phyloP scores from a whole-genome alignment of 2,113 vertebrate genomes.

The Cynocephalus volans region DNA sequence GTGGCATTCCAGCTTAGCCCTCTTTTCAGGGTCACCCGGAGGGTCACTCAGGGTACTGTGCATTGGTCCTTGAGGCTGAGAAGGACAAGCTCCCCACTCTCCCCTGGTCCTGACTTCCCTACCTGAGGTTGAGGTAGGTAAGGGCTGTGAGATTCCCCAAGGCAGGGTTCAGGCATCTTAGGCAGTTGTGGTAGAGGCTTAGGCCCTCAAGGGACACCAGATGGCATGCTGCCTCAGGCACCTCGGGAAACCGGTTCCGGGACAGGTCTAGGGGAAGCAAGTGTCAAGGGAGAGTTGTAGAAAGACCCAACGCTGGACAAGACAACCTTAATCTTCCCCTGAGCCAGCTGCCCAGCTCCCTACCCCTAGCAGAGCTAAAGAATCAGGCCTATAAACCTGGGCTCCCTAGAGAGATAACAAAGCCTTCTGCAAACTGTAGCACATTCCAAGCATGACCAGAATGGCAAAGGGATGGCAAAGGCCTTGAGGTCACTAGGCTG shows the following conservation, averaged over 20 bases:
- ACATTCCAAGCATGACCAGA: neutral
- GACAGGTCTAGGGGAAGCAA: slow-evolving; percentile 91
- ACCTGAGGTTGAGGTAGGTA: slow-evolving; percentile 95
- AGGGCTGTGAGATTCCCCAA: slow-evolving; percentile 95
- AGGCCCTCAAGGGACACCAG: slow-evolving; percentile 95
- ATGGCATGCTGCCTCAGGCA: slow-evolving; percentile 95
- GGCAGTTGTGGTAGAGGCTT: slow-evolving; percentile 97
- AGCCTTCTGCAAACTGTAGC: slow-evolving; percentile 7
- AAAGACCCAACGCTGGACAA: neutral
- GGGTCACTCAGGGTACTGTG: neutral
- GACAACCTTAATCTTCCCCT: neutral
- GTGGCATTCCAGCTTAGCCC: neutral
- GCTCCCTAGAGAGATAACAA: neutral
- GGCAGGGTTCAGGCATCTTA: slow-evolving; percentile 92
- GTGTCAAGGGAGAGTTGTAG: neutral
- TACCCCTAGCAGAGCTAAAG: neutral
- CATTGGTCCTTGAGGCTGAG: neutral
- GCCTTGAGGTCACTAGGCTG: neutral
- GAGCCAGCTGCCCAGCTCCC: neutral
- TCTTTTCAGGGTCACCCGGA: neutral
- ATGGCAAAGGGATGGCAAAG: slow-evolving; percentile 3
- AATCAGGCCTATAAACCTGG: slow-evolving; percentile 26
- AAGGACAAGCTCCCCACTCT: neutral
- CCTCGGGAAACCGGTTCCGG: slow-evolving; percentile 95
- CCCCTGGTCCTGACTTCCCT: neutral